Evolutionary conservation across 2,113 vertebrate genomes (phyloP).

Genomic region (Mellivora capensis): DNA sequence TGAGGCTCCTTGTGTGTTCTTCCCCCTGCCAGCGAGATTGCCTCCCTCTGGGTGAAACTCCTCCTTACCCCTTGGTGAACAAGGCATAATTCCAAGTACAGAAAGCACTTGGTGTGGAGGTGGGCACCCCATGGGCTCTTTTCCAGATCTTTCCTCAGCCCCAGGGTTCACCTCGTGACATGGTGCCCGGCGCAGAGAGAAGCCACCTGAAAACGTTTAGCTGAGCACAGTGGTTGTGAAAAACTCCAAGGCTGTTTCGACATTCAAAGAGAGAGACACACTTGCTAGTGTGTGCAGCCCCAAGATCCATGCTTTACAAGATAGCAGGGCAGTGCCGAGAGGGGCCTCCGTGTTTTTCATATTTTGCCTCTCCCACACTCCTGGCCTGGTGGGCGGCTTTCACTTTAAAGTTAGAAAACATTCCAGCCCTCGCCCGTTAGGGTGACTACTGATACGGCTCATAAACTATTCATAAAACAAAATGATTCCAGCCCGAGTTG

Average conservation of each 20-base stretch:
- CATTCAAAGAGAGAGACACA: background rate
- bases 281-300: background rate
- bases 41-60: background rate
- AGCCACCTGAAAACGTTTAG: background rate
- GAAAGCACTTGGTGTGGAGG: background rate
- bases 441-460: conserved; percentile 68
- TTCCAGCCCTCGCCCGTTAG: conserved; percentile 64
- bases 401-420: conserved; percentile 67
- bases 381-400: conserved; percentile 40
- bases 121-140: background rate
- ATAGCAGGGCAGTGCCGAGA: background rate
- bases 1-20: conserved; percentile 45
- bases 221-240: background rate
- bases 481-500: conserved; percentile 55
- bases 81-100: background rate
- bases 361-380: conserved; percentile 32
- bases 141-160: background rate
- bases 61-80: background rate
- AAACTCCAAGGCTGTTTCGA: background rate
- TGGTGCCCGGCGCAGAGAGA: background rate
- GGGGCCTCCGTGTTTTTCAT: background rate
- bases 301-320: background rate
- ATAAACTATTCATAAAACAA: conserved; percentile 76
- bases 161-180: background rate
- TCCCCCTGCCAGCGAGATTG: background rate